These are phyloP conservation scores for Trypoxylus dichotomus DNA, from an alignment of 1,140 invertebrate species.

Conservation along the genomic window DNA sequence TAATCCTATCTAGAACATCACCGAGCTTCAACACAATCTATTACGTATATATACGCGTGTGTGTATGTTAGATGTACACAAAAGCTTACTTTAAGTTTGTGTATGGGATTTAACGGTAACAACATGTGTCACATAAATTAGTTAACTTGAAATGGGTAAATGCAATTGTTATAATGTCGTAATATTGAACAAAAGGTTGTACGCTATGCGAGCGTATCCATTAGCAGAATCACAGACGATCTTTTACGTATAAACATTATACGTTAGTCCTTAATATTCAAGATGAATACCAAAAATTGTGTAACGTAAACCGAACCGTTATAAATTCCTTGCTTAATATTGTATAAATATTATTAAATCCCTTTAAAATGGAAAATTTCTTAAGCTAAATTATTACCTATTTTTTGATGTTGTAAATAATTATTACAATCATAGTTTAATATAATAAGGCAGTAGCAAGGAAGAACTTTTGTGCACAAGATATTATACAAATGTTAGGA, in stretches of 20 bases:
- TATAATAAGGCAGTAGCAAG: too few relatives aligned
- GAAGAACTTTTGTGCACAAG: too few relatives aligned
- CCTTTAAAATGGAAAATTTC: too few relatives aligned
- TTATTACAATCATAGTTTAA: too few relatives aligned
- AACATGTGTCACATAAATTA: slow-evolving; percentile 6
- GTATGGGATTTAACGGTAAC: background rate
- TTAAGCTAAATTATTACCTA: too few relatives aligned
- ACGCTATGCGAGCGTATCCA: background rate
- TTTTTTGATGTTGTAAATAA: too few relatives aligned
- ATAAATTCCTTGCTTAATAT: too few relatives aligned
- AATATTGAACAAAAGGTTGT: background rate
- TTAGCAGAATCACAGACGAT: background rate
- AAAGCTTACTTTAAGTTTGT: background rate
- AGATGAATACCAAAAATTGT: background rate
- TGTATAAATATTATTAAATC: too few relatives aligned
- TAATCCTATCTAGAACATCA: background rate
- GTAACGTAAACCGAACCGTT: too few relatives aligned
- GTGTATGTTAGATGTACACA: background rate
- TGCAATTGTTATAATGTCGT: background rate
- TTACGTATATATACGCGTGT: background rate
- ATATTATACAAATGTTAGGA: too few relatives aligned
- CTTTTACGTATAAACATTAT: background rate
- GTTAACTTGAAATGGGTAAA: background rate
- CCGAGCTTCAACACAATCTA: background rate
- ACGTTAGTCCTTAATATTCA: background rate